Conservation (phyloP, 2,113 vertebrate species). For the Phycodurus eques region DNA sequence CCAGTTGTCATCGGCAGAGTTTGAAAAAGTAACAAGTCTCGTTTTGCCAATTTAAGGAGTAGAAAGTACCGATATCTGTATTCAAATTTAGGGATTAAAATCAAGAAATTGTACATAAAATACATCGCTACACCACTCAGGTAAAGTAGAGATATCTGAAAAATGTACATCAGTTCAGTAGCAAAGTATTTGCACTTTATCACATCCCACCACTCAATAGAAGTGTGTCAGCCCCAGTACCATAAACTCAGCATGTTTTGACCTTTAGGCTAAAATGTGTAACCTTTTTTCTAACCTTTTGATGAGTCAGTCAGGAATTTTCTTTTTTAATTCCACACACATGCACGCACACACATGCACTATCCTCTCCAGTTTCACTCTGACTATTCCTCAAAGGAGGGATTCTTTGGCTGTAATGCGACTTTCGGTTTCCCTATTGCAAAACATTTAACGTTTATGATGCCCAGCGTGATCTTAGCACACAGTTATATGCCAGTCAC, state of each 20-base stretch:
- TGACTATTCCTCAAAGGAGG: not conserved
- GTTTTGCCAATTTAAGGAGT: no score
- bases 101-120: no score
- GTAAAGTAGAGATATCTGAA: not conserved
- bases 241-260: not conserved
- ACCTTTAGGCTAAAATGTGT: not conserved
- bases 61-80: no score
- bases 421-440: slow-evolving; percentile 36
- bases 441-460: not conserved
- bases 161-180: not conserved
- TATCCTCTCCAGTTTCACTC: slow-evolving; percentile 27
- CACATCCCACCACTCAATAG: not conserved
- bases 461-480: not conserved
- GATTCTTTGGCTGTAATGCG: not conserved
- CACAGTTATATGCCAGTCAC: not conserved
- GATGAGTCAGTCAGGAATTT: not conserved
- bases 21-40: no score
- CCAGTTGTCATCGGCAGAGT: no score
- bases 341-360: not conserved
- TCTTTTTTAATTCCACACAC: not conserved
- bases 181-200: not conserved
- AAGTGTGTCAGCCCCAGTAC: not conserved
- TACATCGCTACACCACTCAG: no score
- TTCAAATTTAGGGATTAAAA: no score
- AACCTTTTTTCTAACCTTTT: not conserved